phyloP scores from a whole-genome alignment of 2,113 vertebrate species.

The Alligator sinensis region DNA sequence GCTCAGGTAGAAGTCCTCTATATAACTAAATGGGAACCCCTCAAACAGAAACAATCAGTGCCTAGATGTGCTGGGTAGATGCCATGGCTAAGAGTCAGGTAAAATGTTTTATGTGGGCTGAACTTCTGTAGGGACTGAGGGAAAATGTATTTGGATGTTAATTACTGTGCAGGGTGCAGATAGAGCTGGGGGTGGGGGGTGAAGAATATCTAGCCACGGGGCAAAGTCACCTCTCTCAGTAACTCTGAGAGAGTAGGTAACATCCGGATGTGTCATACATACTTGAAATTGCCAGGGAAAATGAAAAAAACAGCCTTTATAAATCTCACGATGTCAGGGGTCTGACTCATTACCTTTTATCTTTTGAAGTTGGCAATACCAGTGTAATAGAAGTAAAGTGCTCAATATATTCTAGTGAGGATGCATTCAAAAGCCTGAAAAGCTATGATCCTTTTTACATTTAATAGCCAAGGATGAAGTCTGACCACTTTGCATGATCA shows the following conservation, averaged over 20 bases:
- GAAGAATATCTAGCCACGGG: background rate
- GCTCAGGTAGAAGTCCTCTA: too few species aligned
- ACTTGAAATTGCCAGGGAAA: background rate
- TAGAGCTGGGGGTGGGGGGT: too few species aligned
- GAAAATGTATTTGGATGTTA: too few species aligned
- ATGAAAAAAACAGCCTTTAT: background rate
- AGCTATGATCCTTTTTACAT: background rate
- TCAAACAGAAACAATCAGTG: too few species aligned
- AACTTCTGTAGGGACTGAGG: too few species aligned
- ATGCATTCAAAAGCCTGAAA: background rate
- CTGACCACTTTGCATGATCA: background rate
- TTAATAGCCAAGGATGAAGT: background rate
- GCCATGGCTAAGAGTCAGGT: too few species aligned
- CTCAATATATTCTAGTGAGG: background rate
- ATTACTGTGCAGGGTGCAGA: too few species aligned
- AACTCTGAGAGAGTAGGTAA: background rate
- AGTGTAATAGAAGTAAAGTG: background rate
- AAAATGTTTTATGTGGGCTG: too few species aligned
- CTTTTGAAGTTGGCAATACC: background rate
- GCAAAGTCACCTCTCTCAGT: background rate
- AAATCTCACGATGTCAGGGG: background rate
- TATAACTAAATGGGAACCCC: too few species aligned
- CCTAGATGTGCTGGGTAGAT: too few species aligned
- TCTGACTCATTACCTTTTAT: background rate
- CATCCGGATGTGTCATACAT: too few species aligned